Conservation (phyloP, 92 coral and sea anemone genomes). For the Palythoa caribaeorum region DNA sequence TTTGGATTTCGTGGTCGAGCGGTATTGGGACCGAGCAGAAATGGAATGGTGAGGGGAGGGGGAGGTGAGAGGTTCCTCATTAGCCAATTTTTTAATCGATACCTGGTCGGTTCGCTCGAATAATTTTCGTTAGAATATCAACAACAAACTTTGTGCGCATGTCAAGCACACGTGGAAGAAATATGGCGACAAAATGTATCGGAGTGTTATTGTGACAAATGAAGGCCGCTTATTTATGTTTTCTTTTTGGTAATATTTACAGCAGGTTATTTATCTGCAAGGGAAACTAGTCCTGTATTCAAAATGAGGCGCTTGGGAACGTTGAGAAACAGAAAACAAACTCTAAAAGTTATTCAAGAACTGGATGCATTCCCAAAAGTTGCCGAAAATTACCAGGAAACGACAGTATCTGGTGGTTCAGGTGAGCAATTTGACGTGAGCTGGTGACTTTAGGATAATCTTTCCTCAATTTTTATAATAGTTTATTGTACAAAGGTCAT, state of each 20-base stretch:
- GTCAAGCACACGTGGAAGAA: constrained; percentile 46
- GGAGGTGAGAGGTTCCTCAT: neutral
- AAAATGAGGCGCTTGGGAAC: constrained; percentile 89
- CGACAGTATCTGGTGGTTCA: constrained; percentile 91
- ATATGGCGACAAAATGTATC: constrained; percentile 15
- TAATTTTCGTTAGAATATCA: neutral
- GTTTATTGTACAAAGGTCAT: no score
- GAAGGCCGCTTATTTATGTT: constrained; percentile 1
- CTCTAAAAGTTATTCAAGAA: constrained; percentile 91
- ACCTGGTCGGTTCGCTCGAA: neutral
- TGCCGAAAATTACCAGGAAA: constrained; percentile 93
- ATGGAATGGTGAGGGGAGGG: no score
- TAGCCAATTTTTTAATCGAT: neutral
- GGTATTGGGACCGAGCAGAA: no score
- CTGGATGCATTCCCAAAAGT: constrained; percentile 98
- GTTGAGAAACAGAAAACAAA: constrained; percentile 85
- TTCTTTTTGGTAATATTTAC: neutral
- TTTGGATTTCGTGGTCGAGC: no score
- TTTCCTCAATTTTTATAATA: no score
- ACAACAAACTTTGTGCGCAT: constrained; percentile 26
- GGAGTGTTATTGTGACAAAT: neutral
- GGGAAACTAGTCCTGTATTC: neutral
- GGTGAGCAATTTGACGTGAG: constrained; percentile 59
- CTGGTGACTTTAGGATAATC: no score
- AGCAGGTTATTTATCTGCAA: neutral